Evolutionary conservation across 1,140 invertebrate genomes (phyloP).

Genomic region (Latrodectus geometricus): DNA sequence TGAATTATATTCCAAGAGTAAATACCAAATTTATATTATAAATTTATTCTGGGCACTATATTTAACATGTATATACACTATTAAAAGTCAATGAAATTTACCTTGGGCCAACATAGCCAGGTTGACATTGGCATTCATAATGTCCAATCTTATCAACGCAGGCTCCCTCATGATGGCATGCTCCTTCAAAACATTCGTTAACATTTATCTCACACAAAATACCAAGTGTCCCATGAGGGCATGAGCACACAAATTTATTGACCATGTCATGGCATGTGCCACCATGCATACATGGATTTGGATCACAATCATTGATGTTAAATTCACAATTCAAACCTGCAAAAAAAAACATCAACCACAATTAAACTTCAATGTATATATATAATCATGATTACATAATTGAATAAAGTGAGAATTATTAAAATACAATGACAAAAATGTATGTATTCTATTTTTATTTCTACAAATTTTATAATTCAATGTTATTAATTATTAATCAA

Average conservation of each 20-base stretch:
- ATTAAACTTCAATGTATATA: too few species aligned
- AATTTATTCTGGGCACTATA: too few species aligned
- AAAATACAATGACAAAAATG: too few species aligned
- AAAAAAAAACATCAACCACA: conserved; percentile 67
- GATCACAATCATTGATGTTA: conserved; percentile 89
- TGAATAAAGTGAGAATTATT: too few species aligned
- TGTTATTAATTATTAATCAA: too few species aligned
- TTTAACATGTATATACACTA: too few species aligned
- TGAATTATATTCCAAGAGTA: too few species aligned
- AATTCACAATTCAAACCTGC: conserved; percentile 89
- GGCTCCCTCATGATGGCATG: conserved; percentile 92
- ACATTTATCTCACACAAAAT: conserved; percentile 91
- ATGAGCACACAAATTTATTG: conserved; percentile 79
- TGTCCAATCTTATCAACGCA: conserved; percentile 74
- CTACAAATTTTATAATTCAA: too few species aligned
- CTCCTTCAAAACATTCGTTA: conserved; percentile 86
- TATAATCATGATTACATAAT: too few species aligned
- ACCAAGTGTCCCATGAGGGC: conserved; percentile 89
- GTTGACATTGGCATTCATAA: conserved; percentile 90
- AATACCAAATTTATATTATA: too few species aligned
- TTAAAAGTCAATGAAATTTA: neutral
- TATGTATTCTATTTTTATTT: too few species aligned
- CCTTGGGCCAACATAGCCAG: conserved; percentile 88
- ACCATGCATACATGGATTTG: conserved; percentile 87
- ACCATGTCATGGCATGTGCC: conserved; percentile 94